A percentile compares a stretch with the other conserved stretches of the same genome.
phyloP scores from a whole-genome alignment of 2,113 vertebrate genomes.

The Lophotis ruficrista region DNA sequence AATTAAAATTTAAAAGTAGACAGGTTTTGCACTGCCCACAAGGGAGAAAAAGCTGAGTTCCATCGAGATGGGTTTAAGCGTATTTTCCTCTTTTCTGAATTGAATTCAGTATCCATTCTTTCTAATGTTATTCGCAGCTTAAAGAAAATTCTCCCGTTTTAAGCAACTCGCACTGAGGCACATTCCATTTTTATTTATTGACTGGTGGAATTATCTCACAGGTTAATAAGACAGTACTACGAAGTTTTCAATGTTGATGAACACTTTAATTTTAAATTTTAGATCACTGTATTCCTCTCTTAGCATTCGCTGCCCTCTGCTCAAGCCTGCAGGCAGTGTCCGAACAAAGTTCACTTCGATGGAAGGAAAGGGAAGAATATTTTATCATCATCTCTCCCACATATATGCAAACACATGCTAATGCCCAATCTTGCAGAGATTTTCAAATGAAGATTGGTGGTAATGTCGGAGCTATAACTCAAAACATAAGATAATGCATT shows the following conservation, averaged over 20 bases:
- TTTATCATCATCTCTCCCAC: not conserved
- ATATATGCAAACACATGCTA: not conserved
- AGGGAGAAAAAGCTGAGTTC: not conserved
- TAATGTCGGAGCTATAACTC: not conserved
- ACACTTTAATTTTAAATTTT: not conserved
- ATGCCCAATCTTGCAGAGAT: not conserved
- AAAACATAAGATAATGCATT: not conserved
- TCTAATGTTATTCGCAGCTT: not conserved
- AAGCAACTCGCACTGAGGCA: not conserved
- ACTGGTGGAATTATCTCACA: not conserved
- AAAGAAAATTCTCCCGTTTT: not conserved
- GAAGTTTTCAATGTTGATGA: not conserved
- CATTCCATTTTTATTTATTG: conserved; percentile 1
- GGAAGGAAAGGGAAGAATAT: not conserved
- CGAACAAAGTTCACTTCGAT: not conserved
- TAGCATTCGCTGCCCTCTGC: not conserved
- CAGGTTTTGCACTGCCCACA: conserved; percentile 18
- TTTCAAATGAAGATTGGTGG: not conserved
- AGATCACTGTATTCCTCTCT: not conserved
- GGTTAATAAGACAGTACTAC: not conserved
- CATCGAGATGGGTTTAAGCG: not conserved
- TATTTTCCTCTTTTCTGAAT: conserved; percentile 33
- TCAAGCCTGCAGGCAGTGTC: not conserved
- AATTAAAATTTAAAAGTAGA: conserved; percentile 63
- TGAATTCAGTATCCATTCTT: not conserved